Percentiles rank a stretch among this genome's conserved stretches.
These are phyloP conservation scores for Chaetodon trifasciatus DNA, from an alignment of 2,797 vertebrate species.

Conservation along the genomic window DNA sequence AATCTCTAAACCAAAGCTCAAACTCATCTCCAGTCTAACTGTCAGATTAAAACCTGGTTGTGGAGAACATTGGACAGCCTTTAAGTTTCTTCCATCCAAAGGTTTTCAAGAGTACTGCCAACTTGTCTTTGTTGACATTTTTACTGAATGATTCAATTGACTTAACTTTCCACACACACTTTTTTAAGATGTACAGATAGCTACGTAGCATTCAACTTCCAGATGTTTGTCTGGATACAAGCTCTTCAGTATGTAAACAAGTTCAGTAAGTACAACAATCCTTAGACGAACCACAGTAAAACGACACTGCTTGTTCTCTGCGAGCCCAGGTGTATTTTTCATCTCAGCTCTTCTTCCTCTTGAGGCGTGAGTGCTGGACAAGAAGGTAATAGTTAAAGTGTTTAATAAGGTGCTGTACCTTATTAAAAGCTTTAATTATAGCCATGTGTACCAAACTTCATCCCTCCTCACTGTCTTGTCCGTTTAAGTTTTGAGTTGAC, in stretches of 20 bases:
- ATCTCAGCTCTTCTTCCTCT: conserved; percentile 24
- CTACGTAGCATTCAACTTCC: neutral
- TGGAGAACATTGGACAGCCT: conserved; percentile 1
- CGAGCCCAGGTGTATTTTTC: conserved; percentile 48
- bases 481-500: neutral
- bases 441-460: conserved; percentile 29
- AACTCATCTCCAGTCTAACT: neutral
- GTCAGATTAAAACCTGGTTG: neutral
- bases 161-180: neutral
- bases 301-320: conserved; percentile 15
- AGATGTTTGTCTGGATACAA: conserved; percentile 26
- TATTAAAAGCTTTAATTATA: conserved; percentile 40
- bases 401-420: conserved; percentile 34
- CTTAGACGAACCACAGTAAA: neutral
- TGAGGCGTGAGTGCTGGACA: conserved; percentile 15
- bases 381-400: conserved; percentile 15
- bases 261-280: conserved; percentile 5
- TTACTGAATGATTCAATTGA: conserved; percentile 17
- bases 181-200: neutral
- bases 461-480: conserved; percentile 30
- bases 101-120: neutral
- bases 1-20: conserved; percentile 6
- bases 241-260: conserved; percentile 15
- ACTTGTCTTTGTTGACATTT: conserved; percentile 15
- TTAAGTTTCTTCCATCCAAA: neutral